A percentile compares a stretch with the other conserved stretches of the same genome.
phyloP scores from a whole-genome alignment of 2,888 invertebrate species.

The Mechanitis mazaeus region DNA sequence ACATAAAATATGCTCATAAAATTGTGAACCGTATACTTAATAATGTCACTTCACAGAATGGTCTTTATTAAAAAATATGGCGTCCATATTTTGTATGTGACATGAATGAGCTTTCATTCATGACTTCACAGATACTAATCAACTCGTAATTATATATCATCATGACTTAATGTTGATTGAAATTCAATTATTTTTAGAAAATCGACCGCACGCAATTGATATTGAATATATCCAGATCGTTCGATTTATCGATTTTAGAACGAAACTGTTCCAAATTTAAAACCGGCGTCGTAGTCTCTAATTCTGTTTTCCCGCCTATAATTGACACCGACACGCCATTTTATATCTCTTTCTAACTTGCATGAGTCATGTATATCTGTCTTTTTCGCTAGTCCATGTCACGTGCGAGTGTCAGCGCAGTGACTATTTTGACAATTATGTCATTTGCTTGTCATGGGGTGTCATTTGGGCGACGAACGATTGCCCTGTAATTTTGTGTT shows the following conservation, averaged over 20 bases:
- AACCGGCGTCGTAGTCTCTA: slow-evolving; percentile 70
- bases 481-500: slow-evolving; percentile 71
- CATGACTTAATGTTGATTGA: slow-evolving; percentile 58
- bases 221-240: slow-evolving; percentile 57
- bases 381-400: slow-evolving; percentile 56
- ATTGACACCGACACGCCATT: slow-evolving; percentile 71
- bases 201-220: slow-evolving; percentile 72
- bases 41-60: slow-evolving; percentile 50
- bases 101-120: slow-evolving; percentile 65
- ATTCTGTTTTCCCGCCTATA: slow-evolving; percentile 75
- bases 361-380: slow-evolving; percentile 33
- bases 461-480: slow-evolving; percentile 74
- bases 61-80: slow-evolving; percentile 60
- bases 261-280: slow-evolving; percentile 74
- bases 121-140: slow-evolving; percentile 49
- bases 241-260: slow-evolving; percentile 74
- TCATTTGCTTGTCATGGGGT: slow-evolving; percentile 74
- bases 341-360: slow-evolving; percentile 41
- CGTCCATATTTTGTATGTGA: slow-evolving; percentile 45
- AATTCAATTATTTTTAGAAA: slow-evolving; percentile 70
- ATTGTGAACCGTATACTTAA: slow-evolving; percentile 52
- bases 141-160: slow-evolving; percentile 61
- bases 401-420: slow-evolving; percentile 71
- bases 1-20: slow-evolving; percentile 65
- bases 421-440: slow-evolving; percentile 77